Conservation (phyloP, 2,113 vertebrate genomes). For the Sinocyclocheilus grahami region DNA sequence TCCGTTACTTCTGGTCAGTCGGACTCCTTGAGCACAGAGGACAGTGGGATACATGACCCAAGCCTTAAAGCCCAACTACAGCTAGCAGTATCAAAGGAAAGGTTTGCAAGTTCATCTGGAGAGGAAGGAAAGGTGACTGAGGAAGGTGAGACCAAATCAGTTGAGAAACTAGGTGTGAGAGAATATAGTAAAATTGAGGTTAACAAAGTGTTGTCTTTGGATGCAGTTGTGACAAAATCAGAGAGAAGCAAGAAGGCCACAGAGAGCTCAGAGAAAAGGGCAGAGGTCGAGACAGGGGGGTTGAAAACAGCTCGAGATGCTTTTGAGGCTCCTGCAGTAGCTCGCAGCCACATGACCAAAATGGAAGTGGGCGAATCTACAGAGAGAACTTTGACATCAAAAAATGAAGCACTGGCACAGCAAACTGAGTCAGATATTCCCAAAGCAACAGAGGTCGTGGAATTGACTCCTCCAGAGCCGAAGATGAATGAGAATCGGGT, state of each 20-base stretch:
- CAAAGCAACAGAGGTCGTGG: neutral
- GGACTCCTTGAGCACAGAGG: slow-evolving; percentile 91
- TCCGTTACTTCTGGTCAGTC: slow-evolving; percentile 88
- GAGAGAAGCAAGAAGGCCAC: neutral
- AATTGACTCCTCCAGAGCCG: neutral
- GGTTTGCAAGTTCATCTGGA: neutral
- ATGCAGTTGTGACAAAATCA: neutral
- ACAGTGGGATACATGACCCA: slow-evolving; percentile 76
- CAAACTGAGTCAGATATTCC: neutral
- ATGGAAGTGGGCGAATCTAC: neutral
- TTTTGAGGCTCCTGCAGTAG: neutral
- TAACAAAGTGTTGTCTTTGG: neutral
- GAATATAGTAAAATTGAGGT: neutral
- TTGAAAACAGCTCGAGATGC: neutral
- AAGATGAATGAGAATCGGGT: slow-evolving; percentile 25
- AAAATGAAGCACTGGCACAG: neutral
- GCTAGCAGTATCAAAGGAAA: slow-evolving; percentile 14
- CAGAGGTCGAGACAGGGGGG: neutral
- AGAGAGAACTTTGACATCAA: neutral
- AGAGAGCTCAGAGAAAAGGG: slow-evolving; percentile 44
- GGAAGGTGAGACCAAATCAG: neutral
- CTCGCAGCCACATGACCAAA: neutral
- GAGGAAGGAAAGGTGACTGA: neutral
- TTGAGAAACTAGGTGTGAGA: neutral
- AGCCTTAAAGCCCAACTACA: slow-evolving; percentile 59